These are phyloP conservation scores for Garra rufa DNA, from an alignment of 2,113 vertebrate genomes.

Conservation along the genomic window DNA sequence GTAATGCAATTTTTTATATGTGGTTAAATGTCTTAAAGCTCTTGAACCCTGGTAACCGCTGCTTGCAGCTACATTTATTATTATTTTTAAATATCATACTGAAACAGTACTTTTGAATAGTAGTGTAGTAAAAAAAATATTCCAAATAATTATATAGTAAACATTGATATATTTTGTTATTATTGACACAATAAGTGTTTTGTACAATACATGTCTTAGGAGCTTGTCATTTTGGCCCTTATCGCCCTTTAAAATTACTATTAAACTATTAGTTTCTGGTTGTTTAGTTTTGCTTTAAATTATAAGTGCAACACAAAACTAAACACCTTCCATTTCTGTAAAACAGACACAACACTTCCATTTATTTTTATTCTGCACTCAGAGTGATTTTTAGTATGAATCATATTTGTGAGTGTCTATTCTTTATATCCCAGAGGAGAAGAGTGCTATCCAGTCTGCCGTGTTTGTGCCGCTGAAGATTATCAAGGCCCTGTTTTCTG, in stretches of 20 bases:
- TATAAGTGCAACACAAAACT: background rate
- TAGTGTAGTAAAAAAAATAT: no score
- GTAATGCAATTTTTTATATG: no score
- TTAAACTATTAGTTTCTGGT: background rate
- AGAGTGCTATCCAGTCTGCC: background rate
- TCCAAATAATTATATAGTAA: no score
- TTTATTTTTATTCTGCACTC: background rate
- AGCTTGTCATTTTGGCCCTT: background rate
- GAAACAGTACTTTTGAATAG: no score
- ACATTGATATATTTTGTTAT: background rate
- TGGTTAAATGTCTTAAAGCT: no score
- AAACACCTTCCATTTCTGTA: background rate
- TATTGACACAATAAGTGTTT: no score
- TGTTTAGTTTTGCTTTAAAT: background rate
- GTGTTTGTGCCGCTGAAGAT: conserved; percentile 48
- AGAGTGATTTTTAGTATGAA: background rate
- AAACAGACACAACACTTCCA: background rate
- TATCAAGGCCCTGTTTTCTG: conserved; percentile 13
- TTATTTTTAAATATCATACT: no score
- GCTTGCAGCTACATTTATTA: no score
- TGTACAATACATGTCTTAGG: background rate
- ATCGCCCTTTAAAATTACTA: background rate
- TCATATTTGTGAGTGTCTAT: background rate
- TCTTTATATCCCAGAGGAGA: conserved; percentile 26
- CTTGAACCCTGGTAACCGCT: no score